phyloP scores from a whole-genome alignment of 2,113 vertebrate species.

The Notiomystis cincta region DNA sequence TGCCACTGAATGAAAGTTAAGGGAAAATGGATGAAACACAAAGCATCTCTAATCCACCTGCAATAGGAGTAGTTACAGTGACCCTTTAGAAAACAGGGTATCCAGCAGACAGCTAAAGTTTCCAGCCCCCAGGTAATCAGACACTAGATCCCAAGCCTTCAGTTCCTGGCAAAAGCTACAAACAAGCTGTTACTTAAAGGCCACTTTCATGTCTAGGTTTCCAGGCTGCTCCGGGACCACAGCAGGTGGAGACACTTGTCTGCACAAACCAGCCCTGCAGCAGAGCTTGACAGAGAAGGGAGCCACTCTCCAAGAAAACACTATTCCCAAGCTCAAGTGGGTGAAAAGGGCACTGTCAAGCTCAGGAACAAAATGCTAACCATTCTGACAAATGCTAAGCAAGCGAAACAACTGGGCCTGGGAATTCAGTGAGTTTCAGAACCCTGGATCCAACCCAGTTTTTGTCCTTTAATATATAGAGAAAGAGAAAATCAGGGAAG shows the following conservation, averaged over 20 bases:
- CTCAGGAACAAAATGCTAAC: not conserved
- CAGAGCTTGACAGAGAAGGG: not conserved
- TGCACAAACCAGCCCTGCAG: not conserved
- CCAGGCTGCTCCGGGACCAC: not conserved
- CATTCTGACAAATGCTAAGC: not conserved
- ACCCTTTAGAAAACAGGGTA: not conserved
- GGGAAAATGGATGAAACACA: not conserved
- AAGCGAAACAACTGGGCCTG: not conserved
- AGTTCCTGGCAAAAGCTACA: slow-evolving; percentile 12
- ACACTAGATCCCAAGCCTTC: slow-evolving; percentile 11
- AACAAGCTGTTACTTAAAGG: slow-evolving; percentile 30
- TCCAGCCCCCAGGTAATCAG: not conserved
- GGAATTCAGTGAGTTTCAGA: not conserved
- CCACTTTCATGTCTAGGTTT: slow-evolving; percentile 35
- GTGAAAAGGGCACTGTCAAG: not conserved
- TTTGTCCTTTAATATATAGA: not conserved
- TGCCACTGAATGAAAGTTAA: not conserved
- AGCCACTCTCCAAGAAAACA: not conserved
- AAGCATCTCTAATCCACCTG: not conserved
- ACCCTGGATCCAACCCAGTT: not conserved
- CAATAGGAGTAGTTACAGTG: not conserved
- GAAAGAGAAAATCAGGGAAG: not conserved
- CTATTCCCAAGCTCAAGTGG: not conserved
- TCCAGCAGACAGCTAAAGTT: slow-evolving; percentile 4
- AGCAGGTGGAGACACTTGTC: not conserved